phyloP scores from a whole-genome alignment of 1,140 invertebrate species.

The Philotrypesis tridentata region DNA sequence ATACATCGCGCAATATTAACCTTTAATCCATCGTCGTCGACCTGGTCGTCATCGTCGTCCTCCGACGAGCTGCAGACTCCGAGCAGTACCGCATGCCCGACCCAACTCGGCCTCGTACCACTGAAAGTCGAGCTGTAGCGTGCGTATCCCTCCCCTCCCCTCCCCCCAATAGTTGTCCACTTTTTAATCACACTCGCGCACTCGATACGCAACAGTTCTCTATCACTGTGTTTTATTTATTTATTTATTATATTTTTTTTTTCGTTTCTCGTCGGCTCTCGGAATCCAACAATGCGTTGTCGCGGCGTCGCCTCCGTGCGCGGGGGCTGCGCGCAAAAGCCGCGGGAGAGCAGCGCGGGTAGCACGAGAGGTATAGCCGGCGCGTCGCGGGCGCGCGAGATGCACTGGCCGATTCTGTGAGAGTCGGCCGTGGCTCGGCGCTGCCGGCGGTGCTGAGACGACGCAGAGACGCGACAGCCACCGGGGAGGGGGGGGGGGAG shows the following conservation, averaged over 20 bases:
- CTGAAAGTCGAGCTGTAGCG: not conserved
- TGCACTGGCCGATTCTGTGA: not conserved
- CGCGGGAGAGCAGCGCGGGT: not conserved
- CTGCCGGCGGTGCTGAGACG: slow-evolving; percentile 36
- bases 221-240: too few species aligned
- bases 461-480: not conserved
- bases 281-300: too few species aligned
- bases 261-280: too few species aligned
- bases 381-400: not conserved
- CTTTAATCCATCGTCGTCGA: not conserved
- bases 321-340: too few species aligned
- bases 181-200: slow-evolving; percentile 14
- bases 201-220: not conserved
- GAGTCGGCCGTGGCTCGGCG: not conserved
- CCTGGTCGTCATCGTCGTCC: not conserved
- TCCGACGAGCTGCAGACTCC: too few species aligned
- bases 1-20: slow-evolving; percentile 2
- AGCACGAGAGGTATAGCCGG: not conserved
- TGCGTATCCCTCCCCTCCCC: too few species aligned
- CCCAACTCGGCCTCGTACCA: not conserved
- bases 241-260: too few species aligned
- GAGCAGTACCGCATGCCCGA: slow-evolving; percentile 9
- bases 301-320: too few species aligned
- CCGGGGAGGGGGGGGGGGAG: not conserved
- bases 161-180: not conserved